These are phyloP conservation scores for Sebastes taczanowskii DNA, from an alignment of 2,797 vertebrate genomes.

Conservation along the genomic window DNA sequence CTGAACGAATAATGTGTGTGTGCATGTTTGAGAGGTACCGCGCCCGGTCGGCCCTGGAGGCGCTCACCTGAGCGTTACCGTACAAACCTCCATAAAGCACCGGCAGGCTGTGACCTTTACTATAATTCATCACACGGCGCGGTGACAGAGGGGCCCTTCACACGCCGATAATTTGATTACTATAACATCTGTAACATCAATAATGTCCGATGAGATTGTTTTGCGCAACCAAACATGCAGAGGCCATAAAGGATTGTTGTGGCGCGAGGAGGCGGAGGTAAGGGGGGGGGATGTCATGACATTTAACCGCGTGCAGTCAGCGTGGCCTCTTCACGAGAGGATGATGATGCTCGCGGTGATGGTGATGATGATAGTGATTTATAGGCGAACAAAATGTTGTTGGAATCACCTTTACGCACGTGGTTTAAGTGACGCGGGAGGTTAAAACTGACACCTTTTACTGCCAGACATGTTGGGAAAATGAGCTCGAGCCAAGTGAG, in stretches of 20 bases:
- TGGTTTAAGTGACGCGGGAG: neutral
- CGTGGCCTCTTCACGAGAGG: conserved; percentile 18
- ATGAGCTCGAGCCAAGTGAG: neutral
- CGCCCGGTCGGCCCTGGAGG: conserved; percentile 43
- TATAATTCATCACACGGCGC: conserved; percentile 76
- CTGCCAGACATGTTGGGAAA: neutral
- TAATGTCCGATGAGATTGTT: conserved; percentile 85
- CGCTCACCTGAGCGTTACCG: conserved; percentile 74
- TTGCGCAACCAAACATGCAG: conserved; percentile 84
- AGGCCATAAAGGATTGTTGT: conserved; percentile 76
- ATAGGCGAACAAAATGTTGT: neutral
- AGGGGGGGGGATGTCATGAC: conserved; percentile 62
- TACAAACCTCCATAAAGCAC: conserved; percentile 71
- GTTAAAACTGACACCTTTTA: neutral
- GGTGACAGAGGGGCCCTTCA: conserved; percentile 82
- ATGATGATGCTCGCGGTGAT: conserved; percentile 4
- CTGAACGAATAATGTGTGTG: conserved; percentile 16
- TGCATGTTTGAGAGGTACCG: neutral
- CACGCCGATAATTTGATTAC: conserved; percentile 86
- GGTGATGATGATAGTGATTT: conserved; percentile 30
- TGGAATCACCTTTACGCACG: conserved; percentile 32
- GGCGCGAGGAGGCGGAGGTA: neutral
- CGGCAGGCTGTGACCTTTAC: conserved; percentile 82
- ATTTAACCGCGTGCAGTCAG: conserved; percentile 70
- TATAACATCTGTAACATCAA: conserved; percentile 87